Conservation (phyloP, 2,113 vertebrate species). For the Bujurquina vittata region DNA sequence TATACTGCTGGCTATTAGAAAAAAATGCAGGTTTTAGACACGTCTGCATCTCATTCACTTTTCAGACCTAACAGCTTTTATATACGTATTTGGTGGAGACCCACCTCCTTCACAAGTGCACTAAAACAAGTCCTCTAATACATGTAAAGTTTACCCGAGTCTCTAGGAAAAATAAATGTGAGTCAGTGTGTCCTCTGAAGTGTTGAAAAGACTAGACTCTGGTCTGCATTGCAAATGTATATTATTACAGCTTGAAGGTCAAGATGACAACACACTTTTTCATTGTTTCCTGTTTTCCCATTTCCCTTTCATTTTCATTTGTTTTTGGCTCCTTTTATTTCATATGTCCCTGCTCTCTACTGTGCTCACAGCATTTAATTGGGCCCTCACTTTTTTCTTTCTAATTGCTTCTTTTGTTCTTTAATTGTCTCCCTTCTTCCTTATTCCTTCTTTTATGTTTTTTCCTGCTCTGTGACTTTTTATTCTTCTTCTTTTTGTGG, state of each 20-base stretch:
- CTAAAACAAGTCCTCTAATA: too few relatives aligned
- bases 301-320: background rate
- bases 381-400: background rate
- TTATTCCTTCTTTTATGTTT: background rate
- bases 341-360: background rate
- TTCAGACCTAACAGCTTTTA: too few relatives aligned
- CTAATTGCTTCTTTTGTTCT: slow-evolving; percentile 5
- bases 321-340: slow-evolving; percentile 1
- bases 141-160: too few relatives aligned
- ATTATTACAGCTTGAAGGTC: slow-evolving; percentile 8
- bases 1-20: too few relatives aligned
- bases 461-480: background rate
- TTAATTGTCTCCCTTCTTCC: background rate
- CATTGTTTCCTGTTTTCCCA: slow-evolving; percentile 1
- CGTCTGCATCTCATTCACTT: too few relatives aligned
- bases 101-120: too few relatives aligned
- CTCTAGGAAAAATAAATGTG: background rate
- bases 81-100: too few relatives aligned
- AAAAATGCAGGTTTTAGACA: too few relatives aligned
- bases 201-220: background rate
- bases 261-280: background rate
- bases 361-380: background rate
- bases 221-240: background rate
- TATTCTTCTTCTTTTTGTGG: background rate
- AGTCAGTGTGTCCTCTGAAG: background rate